Conservation (phyloP, 2,113 vertebrate species). For the Xiphorhynchus elegans region DNA sequence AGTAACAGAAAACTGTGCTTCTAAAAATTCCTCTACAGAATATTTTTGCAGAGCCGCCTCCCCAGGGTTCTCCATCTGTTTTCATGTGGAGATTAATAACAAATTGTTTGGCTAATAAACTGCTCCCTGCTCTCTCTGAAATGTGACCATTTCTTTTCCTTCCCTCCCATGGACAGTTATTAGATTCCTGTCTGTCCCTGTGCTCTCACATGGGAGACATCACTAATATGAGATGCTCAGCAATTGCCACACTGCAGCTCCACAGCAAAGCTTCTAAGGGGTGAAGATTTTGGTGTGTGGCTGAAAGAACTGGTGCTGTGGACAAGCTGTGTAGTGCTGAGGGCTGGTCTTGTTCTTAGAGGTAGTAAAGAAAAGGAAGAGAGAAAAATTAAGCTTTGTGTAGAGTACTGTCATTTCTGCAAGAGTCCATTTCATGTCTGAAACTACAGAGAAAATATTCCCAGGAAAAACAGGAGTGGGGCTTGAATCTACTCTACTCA, state of each 20-base stretch:
- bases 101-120: conserved; percentile 52
- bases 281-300: neutral
- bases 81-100: conserved; percentile 41
- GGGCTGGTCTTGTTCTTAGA: neutral
- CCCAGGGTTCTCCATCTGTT: conserved; percentile 45
- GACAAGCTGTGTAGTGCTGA: neutral
- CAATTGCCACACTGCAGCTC: neutral
- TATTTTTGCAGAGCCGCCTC: conserved; percentile 12
- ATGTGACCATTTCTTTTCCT: conserved; percentile 1
- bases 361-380: neutral
- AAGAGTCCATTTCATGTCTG: neutral
- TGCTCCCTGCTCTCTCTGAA: neutral
- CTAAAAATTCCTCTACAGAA: conserved; percentile 54
- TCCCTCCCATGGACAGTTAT: neutral
- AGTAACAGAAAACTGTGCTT: conserved; percentile 48
- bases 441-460: neutral
- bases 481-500: neutral
- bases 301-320: neutral
- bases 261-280: neutral
- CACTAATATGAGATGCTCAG: neutral
- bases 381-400: neutral
- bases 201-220: neutral
- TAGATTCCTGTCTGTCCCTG: neutral
- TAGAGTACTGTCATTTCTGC: neutral
- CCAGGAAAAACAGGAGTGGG: neutral